Evolutionary conservation across 2,797 vertebrate genomes (phyloP), one percentile per base, ranked within the genome.

Genomic region (Alfaro cultratus): DNA sequence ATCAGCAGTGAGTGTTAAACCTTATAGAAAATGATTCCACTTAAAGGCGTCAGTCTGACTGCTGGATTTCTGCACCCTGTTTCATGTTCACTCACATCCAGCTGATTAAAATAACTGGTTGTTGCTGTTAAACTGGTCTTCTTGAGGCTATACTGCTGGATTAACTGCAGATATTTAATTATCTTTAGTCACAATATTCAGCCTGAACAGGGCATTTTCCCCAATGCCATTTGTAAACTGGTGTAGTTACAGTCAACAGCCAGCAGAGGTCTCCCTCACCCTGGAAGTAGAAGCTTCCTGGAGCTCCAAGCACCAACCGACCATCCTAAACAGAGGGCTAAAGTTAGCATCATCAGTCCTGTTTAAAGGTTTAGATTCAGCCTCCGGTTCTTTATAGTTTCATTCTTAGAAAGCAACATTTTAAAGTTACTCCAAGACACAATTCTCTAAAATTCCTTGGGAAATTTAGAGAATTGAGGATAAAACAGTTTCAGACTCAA

Each of bases 221-320:
- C 23, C 5, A 26, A 70, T 26, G 11, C 4, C 8, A 1, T 70
- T n/a, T 13, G 29, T 18, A 11, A 70, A 5, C 2, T 8, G 34
- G 0, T 74, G 64, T 45, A 73, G 13, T 45, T 51, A 4, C 46
- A 43, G 4, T 2, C 6, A 43, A 21, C 9, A 31, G 12, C 70
- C 77, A 62, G 26, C 73, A 80, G 57, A 31, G 3, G 75, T 39
- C 57, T 34, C 12, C 7, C 84, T 86, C 62, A 86, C 87, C 87
- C 49, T 86, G 80, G 29, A 88, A 88, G 55, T 23, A 86, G 57
- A 85, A 86, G 1, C 87, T 71, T 73, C 83, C 87, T 23, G 87
- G 82, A 26, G 85, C 87, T 36, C 87, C 85, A 0, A 88, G 49
- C 53, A 88, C 43, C 41, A 88, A 9, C 1, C 71, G 80, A 1